Evolutionary conservation across 2,113 vertebrate species (phyloP).

Genomic region (Laterallus jamaicensis): DNA sequence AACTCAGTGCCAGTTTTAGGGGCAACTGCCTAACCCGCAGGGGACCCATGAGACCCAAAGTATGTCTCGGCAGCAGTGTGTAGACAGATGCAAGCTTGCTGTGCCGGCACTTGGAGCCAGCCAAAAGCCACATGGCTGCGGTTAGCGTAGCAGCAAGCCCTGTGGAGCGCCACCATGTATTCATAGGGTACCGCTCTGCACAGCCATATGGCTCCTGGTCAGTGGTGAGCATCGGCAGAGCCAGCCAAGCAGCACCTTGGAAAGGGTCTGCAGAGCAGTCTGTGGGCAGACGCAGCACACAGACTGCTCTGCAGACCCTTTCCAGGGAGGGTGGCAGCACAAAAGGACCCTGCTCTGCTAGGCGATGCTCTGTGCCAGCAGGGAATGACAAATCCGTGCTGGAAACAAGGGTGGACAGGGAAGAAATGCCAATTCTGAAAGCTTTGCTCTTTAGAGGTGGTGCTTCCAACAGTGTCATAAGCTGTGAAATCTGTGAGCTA

Average conservation of each 20-base stretch:
- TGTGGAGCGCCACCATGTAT: accelerated
- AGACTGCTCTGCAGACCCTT: background rate
- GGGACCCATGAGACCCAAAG: background rate
- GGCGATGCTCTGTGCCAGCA: background rate
- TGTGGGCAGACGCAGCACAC: too few species aligned
- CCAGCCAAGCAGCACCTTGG: background rate
- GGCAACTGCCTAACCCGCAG: background rate
- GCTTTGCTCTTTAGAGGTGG: background rate
- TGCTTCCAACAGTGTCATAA: background rate
- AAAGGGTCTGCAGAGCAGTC: background rate
- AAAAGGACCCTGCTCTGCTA: background rate
- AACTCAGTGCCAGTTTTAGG: background rate
- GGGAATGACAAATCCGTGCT: background rate
- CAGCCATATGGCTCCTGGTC: background rate
- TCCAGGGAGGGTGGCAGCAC: background rate
- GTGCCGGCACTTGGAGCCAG: background rate
- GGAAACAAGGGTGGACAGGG: accelerated
- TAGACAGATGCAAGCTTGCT: background rate
- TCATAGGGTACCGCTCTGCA: accelerated
- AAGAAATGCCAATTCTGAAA: background rate
- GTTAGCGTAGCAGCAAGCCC: background rate
- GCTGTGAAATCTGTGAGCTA: background rate
- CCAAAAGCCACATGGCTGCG: background rate
- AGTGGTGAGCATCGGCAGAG: background rate
- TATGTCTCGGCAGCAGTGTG: background rate